A percentile compares a stretch with the other conserved stretches of the same genome.
These are phyloP conservation scores for Temnothorax curvispinosus DNA, from an alignment of 1,140 invertebrate genomes.

Conservation along the genomic window DNA sequence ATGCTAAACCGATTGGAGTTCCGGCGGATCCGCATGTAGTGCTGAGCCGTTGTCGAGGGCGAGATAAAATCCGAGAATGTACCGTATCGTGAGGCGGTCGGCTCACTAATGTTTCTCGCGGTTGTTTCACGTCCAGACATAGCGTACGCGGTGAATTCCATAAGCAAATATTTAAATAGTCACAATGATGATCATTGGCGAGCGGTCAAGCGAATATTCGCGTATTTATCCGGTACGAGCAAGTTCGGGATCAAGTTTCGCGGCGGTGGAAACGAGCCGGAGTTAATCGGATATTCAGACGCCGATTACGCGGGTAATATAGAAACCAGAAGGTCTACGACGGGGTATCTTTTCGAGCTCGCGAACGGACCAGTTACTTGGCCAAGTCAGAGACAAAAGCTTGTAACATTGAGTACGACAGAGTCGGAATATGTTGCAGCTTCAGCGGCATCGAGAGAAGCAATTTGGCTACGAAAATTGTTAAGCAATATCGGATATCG, in stretches of 20 bases:
- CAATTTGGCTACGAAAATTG: slow-evolving; percentile 75
- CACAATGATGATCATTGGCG: slow-evolving; percentile 72
- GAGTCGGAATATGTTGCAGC: slow-evolving; percentile 85
- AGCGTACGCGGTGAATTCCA: slow-evolving; percentile 75
- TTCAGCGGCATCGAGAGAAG: slow-evolving; percentile 75
- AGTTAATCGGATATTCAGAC: background rate
- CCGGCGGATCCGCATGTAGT: background rate
- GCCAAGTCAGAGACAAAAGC: background rate
- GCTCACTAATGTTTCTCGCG: slow-evolving; percentile 79
- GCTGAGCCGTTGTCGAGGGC: background rate
- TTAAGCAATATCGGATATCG: slow-evolving; percentile 39
- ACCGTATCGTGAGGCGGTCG: background rate
- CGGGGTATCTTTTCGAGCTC: background rate
- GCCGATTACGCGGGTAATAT: slow-evolving; percentile 24
- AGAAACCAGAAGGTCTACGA: slow-evolving; percentile 13
- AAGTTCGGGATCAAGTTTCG: background rate
- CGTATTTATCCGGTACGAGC: slow-evolving; percentile 78
- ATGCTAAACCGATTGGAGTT: background rate
- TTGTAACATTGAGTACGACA: slow-evolving; percentile 55
- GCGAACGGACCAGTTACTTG: slow-evolving; percentile 1
- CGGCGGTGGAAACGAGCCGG: background rate
- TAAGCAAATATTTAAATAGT: slow-evolving; percentile 75
- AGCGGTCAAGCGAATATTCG: slow-evolving; percentile 77
- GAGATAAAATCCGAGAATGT: background rate
- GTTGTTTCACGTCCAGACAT: slow-evolving; percentile 79